Conservation (phyloP, 1,140 invertebrate genomes). For the Colletes latitarsis region DNA sequence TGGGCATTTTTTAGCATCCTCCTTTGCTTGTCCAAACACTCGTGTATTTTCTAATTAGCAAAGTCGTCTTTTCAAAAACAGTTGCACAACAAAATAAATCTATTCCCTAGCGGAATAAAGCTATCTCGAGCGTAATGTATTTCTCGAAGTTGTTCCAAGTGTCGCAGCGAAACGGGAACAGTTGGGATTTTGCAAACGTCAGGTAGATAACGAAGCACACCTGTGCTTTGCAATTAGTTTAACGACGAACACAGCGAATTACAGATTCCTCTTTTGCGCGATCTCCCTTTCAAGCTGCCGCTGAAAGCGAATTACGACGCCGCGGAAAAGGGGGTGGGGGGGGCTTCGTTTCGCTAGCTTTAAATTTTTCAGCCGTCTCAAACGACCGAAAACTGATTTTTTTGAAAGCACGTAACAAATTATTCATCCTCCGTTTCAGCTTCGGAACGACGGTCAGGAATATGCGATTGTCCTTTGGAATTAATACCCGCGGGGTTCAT, state of each 20-base stretch:
- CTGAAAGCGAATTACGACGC: not conserved
- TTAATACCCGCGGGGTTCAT: not conserved
- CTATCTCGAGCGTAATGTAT: not conserved
- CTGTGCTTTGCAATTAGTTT: conserved; percentile 30
- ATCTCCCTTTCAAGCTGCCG: not conserved
- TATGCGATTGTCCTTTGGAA: conserved; percentile 9
- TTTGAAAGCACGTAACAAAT: not conserved
- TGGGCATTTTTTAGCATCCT: no score
- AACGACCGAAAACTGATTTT: not conserved
- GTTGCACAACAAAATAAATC: no score
- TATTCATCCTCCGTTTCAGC: not conserved
- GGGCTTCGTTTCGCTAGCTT: no score
- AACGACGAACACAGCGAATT: conserved; percentile 7
- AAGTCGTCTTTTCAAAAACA: no score
- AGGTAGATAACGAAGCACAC: conserved; percentile 14
- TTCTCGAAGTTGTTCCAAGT: not conserved
- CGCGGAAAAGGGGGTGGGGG: no score
- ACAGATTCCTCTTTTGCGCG: not conserved
- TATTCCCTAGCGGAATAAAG: not conserved
- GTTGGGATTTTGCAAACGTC: conserved; percentile 19
- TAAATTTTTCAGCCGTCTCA: not conserved
- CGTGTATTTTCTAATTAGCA: no score
- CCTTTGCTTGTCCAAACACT: no score
- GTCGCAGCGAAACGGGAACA: not conserved
- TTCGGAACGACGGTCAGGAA: not conserved